Evolutionary conservation across 2,888 invertebrate genomes (phyloP).

Genomic region (Endotricha flammealis): DNA sequence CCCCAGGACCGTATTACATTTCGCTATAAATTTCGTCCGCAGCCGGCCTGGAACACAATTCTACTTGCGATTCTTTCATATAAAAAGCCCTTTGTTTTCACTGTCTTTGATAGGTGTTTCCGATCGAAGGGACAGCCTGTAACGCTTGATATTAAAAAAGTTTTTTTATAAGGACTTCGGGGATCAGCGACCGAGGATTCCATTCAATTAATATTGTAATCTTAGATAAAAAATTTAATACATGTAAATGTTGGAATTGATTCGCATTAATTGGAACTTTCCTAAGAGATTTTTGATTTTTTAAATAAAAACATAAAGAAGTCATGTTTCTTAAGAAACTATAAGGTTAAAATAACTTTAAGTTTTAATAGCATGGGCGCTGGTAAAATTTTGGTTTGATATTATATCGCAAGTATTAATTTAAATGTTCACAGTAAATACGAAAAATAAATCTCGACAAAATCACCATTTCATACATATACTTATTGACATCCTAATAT

Average conservation of each 20-base stretch:
- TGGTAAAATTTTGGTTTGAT: too few relatives aligned
- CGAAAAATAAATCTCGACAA: too few relatives aligned
- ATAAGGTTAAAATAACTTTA: too few relatives aligned
- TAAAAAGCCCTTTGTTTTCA: slow-evolving; percentile 58
- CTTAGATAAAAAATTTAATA: slow-evolving; percentile 28
- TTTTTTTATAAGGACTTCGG: slow-evolving; percentile 55
- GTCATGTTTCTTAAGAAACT: too few relatives aligned
- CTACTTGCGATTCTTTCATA: slow-evolving; percentile 52
- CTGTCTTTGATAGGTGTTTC: slow-evolving; percentile 57
- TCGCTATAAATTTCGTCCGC: slow-evolving; percentile 55
- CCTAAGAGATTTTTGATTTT: too few relatives aligned
- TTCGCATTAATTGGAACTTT: too few relatives aligned
- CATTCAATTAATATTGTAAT: slow-evolving; percentile 49
- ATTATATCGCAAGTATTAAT: too few relatives aligned
- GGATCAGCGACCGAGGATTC: slow-evolving; percentile 43
- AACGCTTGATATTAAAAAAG: slow-evolving; percentile 73
- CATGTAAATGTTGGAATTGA: neutral
- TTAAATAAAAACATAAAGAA: too few relatives aligned
- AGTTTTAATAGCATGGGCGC: too few relatives aligned
- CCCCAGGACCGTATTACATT: slow-evolving; percentile 52
- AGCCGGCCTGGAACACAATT: slow-evolving; percentile 46
- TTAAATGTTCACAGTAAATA: too few relatives aligned
- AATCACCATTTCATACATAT: too few relatives aligned
- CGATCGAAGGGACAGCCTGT: slow-evolving; percentile 58
- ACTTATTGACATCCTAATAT: too few relatives aligned